Evolutionary conservation across 2,888 invertebrate species (phyloP), one percentile per base, ranked within the genome.

Genomic region (Abrostola triplasia): DNA sequence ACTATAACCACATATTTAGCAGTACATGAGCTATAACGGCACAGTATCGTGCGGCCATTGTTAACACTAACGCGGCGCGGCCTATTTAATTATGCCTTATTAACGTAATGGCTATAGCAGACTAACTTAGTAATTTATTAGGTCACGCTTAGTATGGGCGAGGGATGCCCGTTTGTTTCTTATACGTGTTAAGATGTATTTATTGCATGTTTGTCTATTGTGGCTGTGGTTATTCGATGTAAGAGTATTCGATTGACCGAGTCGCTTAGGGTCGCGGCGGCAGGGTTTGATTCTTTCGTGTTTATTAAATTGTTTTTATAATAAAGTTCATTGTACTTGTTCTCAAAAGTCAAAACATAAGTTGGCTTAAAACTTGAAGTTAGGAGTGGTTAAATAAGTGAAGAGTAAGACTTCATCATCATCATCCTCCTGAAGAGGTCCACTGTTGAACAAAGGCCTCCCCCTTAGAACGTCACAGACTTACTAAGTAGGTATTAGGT

Each of bases 51-150:
- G 70, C 66, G 42, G 37, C 67, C 68, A 78, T 80, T 86, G 83
- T 83, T 81, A 82, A 82, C 77, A 80, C 63, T 67, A 81, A 80
- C 85, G 83, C 80, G 83, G 75, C 73, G 54, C 59, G 68, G 79
- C 80, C 81, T 81, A 85, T 88, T 88, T 88, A 88, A 89, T 88
- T 89, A 86, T 76, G 66, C 75, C 83, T 84, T 85, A 86, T 88
- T 88, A 87, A 79, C 77, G 72, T 83, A 82, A 86, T 83, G 78
- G 80, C 70, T 76, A 65, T 54, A 62, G 73, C 67, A 52, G 61
- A 63, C 70, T 71, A 70, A 68, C 77, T 80, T 56, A 65, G 63
- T 82, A 77, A 80, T 80, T 77, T 80, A 70, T 69, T 76, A 76
- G 76, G 75, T 79, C 80, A 79, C 53, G 58, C 54, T 61, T 60